Evolutionary conservation across 1,140 invertebrate species (phyloP), one percentile per base, ranked within the genome.

Genomic region (Drosophila bocki): DNA sequence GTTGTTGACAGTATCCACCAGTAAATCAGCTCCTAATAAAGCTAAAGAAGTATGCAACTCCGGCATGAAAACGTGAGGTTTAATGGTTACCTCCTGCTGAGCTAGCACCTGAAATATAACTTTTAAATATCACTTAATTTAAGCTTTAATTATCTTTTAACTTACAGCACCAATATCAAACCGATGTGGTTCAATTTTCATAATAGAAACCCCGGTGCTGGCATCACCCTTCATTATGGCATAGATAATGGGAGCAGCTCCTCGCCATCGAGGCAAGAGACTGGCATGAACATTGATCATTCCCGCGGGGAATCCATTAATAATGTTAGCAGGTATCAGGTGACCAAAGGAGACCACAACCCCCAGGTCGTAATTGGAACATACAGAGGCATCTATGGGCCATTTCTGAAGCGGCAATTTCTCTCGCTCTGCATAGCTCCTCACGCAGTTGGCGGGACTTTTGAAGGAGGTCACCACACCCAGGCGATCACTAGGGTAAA

Each of bases 231-330:
- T 96, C 61, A 97, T 94, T 59, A 98, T 93, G 2, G 92, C 78
- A 56, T 92, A 90, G n/a, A 92, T 92, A 12, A 92, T 92, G 2
- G 91, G 91, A 4, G 91, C 91, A 47, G 98, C 97, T 37, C 98
- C 98, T 93, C 98, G 94, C 97, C 98, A 99, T 71, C 96, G 94
- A 32, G 98, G 98, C 77, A 99, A 92, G 37, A 99, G 91, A 93
- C 97, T 98, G 12, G 96, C 97, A 93, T 99, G 98, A 2, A 99
- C 95, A 94, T 98, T 98, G 42, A 98, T 93, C 94, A 98, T 97
- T 15, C 98, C 98, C 94, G 95, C 77, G 41, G 95, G 94, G 92
- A 96, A 96, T 33, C 93, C 91, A 47, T 94, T 91, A 33, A 96
- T 96, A 3, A 96, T 92, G 15, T 91, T 60, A 61, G 93, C 82